phyloP scores from a whole-genome alignment of 2,888 invertebrate genomes.

The Drosophila setosimentum region DNA sequence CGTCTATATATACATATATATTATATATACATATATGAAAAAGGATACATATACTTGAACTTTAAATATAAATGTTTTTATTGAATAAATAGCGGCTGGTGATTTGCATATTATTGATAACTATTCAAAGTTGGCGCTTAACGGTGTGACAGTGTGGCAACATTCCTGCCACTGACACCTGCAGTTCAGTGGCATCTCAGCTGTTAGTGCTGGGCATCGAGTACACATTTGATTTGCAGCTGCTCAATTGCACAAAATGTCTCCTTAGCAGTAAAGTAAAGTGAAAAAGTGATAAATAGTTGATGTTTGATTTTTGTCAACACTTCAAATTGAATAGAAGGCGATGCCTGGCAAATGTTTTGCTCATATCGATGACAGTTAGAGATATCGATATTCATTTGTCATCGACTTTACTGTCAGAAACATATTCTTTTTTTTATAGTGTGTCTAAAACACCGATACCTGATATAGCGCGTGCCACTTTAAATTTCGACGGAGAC shows the following conservation, averaged over 20 bases:
- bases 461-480: slow-evolving; percentile 56
- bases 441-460: slow-evolving; percentile 61
- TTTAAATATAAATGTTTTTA: slow-evolving; percentile 77
- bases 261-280: neutral
- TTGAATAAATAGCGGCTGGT: slow-evolving; percentile 48
- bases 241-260: neutral
- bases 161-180: slow-evolving; percentile 6
- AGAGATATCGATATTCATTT: slow-evolving; percentile 33
- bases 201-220: slow-evolving; percentile 32
- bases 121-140: slow-evolving; percentile 21
- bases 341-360: neutral
- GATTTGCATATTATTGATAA: neutral
- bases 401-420: slow-evolving; percentile 52
- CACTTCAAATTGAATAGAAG: neutral
- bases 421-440: slow-evolving; percentile 46
- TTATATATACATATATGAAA: slow-evolving; percentile 42
- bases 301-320: neutral
- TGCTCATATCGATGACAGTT: slow-evolving; percentile 32
- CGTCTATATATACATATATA: slow-evolving; percentile 33
- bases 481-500: slow-evolving; percentile 49
- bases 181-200: slow-evolving; percentile 31
- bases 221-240: slow-evolving; percentile 1
- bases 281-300: no score
- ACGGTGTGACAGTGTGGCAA: slow-evolving; percentile 17
- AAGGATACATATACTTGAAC: slow-evolving; percentile 61